phyloP scores from a whole-genome alignment of 2,888 invertebrate species.

The Scrobipalpa costella region DNA sequence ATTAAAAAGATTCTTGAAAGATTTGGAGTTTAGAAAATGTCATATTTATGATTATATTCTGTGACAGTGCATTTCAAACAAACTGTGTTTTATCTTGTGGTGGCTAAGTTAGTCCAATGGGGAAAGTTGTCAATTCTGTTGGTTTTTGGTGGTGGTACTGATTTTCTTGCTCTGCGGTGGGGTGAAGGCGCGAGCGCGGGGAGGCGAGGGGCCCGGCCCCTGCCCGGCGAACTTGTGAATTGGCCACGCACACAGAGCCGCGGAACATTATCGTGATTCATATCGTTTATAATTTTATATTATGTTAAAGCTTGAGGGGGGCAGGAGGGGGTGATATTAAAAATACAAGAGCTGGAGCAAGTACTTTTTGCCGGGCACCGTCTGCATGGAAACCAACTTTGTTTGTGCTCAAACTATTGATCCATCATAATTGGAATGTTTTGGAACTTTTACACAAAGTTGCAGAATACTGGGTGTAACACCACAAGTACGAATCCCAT shows the following conservation, averaged over 20 bases:
- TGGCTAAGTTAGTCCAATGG: not conserved
- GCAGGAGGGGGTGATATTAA: conserved; percentile 69
- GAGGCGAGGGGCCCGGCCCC: conserved; percentile 38
- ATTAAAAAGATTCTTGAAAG: too few relatives aligned
- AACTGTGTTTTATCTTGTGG: too few relatives aligned
- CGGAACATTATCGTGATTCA: conserved; percentile 79
- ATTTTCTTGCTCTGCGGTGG: conserved; percentile 4
- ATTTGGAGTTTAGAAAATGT: too few relatives aligned
- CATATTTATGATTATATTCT: too few relatives aligned
- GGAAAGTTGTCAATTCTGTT: not conserved
- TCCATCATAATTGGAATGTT: conserved; percentile 39
- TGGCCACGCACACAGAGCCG: conserved; percentile 72
- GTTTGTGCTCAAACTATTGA: conserved; percentile 75
- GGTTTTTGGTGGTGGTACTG: not conserved
- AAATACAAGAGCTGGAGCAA: conserved; percentile 72
- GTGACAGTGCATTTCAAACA: too few relatives aligned
- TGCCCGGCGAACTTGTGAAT: conserved; percentile 71
- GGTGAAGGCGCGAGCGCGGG: conserved; percentile 22
- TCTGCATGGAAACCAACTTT: conserved; percentile 72
- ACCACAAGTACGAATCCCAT: not conserved
- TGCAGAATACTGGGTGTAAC: not conserved
- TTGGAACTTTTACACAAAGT: conserved; percentile 22
- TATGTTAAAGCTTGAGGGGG: conserved; percentile 72
- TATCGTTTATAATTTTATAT: conserved; percentile 81
- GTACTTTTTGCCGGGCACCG: conserved; percentile 63